Base-by-base conservation (phyloP, 2,888 invertebrate species). In the Ophraella communa region DNA sequence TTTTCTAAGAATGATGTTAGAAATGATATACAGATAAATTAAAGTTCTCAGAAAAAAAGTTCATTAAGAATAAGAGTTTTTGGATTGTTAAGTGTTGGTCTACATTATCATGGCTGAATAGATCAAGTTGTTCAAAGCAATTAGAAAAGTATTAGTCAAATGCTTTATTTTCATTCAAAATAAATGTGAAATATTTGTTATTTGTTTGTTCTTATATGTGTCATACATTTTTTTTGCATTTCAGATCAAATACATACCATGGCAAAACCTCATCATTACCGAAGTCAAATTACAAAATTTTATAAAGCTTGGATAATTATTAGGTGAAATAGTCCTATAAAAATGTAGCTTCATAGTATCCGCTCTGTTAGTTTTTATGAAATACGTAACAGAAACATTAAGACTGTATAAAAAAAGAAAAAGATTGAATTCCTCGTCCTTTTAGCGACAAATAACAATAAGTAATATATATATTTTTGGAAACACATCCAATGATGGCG, bases 381-480 rank as follows among this genome's bases (percentile, higher is more conserved):
- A 56, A 71, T 72, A 74, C 71, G 71, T 74, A 73, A 71, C 59
- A 66, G 68, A 68, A 72, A 71, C 68, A 33, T 66, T 68, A 71
- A 72, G 73, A 74, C 71, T 72, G 72, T 67, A 67, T 62, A 54
- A 68, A 69, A 68, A 66, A 69, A 60, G 60, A 65, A 64, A 61
- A 66, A 69, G 62, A 62, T 58, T 63, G 61, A 66, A 67, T 65
- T 64, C 62, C 53, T 61, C 73, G 71, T 73, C 73, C 71, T 66
- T 61, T 65, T 56, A 62, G 66, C 65, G 72, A 74, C 73, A 74
- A 74, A 72, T 73, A 74, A 73, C 58, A 21, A 21, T 62, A 59
- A 53, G 62, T 56, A 54, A 66, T 47, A 51, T 64, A 65, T 62
- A 59, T 67, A 67, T 67, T 67, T 62, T 17, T 54, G 47, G 62